Evolutionary conservation across 1,140 invertebrate species (phyloP).

Genomic region (Plectrocnemia conspersa): DNA sequence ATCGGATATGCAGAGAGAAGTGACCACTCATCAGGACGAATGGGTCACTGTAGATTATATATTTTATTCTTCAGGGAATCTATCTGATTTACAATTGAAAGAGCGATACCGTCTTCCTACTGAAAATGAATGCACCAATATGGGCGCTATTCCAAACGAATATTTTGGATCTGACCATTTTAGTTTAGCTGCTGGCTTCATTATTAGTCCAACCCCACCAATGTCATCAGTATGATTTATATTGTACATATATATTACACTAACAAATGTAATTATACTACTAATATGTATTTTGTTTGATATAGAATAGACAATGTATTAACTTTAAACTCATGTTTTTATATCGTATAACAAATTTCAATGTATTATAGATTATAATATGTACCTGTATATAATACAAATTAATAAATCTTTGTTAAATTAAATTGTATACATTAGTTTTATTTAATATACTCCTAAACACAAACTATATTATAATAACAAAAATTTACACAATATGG

Average conservation of each 20-base stretch:
- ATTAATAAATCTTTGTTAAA: too few relatives aligned
- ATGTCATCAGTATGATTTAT: neutral
- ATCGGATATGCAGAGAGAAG: slow-evolving; percentile 47
- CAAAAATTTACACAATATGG: too few relatives aligned
- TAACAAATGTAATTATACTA: too few relatives aligned
- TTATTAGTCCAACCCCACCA: slow-evolving; percentile 5
- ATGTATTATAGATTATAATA: too few relatives aligned
- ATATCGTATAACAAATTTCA: too few relatives aligned
- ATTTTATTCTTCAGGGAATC: slow-evolving; percentile 54
- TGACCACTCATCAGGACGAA: slow-evolving; percentile 66
- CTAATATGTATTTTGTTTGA: neutral
- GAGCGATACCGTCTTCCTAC: slow-evolving; percentile 31
- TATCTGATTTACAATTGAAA: slow-evolving; percentile 7
- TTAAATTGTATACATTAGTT: too few relatives aligned
- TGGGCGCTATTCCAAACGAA: slow-evolving; percentile 26
- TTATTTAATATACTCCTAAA: too few relatives aligned
- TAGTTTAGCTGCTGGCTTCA: slow-evolving; percentile 28
- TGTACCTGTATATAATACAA: too few relatives aligned
- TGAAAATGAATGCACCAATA: slow-evolving; percentile 18
- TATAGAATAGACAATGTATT: neutral
- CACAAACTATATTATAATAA: too few relatives aligned
- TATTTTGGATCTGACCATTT: slow-evolving; percentile 32
- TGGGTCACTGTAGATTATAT: slow-evolving; percentile 83
- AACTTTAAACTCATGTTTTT: too few relatives aligned
- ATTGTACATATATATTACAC: neutral